Conservation (phyloP, 2,888 invertebrate species). For the Aphodius granarius region DNA sequence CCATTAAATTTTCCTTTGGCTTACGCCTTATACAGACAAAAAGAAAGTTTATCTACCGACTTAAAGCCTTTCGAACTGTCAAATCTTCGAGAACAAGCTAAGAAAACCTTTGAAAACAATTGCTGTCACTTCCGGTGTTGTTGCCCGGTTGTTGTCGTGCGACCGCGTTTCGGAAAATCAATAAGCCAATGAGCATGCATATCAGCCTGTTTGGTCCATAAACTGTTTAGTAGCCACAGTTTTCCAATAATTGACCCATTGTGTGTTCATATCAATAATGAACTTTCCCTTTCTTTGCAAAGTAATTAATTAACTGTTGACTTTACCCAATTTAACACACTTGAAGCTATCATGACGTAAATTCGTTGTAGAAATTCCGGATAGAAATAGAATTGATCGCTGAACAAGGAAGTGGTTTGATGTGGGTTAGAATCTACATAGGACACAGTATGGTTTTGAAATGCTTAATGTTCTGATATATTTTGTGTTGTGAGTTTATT, state of each 20-base stretch:
- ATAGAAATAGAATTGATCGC: too few species aligned
- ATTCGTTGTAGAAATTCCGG: neutral
- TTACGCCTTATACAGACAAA: too few species aligned
- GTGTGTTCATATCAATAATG: neutral
- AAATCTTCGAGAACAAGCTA: too few species aligned
- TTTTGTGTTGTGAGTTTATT: too few species aligned
- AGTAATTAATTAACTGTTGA: neutral
- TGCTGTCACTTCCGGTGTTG: neutral
- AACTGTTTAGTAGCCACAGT: neutral
- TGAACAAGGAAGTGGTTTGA: too few species aligned
- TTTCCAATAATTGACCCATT: neutral
- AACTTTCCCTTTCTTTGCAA: neutral
- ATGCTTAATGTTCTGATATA: too few species aligned
- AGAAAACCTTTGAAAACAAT: too few species aligned
- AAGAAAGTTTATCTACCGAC: too few species aligned
- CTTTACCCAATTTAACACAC: neutral
- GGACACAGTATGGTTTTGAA: too few species aligned
- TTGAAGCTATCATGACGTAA: neutral
- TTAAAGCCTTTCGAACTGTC: neutral
- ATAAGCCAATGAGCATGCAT: neutral
- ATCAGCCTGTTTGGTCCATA: neutral
- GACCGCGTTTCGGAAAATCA: neutral
- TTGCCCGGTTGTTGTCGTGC: neutral
- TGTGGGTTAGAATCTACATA: too few species aligned
- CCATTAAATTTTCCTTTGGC: neutral